These are phyloP conservation scores for Anodontia alba DNA, from an alignment of 2,888 invertebrate genomes.

Conservation along the genomic window DNA sequence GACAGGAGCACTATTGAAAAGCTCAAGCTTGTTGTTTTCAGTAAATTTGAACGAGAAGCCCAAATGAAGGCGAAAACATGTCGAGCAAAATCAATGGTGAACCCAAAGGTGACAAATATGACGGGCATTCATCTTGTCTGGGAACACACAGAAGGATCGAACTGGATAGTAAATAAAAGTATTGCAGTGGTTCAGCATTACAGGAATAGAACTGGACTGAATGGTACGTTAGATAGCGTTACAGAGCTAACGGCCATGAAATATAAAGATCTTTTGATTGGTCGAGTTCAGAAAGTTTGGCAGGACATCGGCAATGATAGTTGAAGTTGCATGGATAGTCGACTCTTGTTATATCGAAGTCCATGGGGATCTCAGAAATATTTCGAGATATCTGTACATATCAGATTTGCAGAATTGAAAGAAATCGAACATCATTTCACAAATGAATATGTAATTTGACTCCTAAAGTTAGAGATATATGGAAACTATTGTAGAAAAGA, in stretches of 20 bases:
- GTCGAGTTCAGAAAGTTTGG: not conserved
- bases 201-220: not conserved
- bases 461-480: too few relatives aligned
- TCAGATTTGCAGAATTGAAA: too few relatives aligned
- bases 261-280: not conserved
- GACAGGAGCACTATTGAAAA: not conserved
- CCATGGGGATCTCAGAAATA: too few relatives aligned
- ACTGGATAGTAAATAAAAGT: not conserved
- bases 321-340: too few relatives aligned
- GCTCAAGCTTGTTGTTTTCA: not conserved
- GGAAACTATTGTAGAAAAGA: too few relatives aligned
- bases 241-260: not conserved
- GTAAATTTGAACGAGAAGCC: not conserved
- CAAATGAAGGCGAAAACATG: not conserved
- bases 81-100: not conserved
- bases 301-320: too few relatives aligned
- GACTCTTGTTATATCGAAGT: too few relatives aligned
- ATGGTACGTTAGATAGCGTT: not conserved
- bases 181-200: conserved; percentile 2
- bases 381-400: too few relatives aligned
- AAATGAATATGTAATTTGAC: too few relatives aligned
- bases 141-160: not conserved
- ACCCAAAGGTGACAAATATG: not conserved
- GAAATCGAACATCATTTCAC: too few relatives aligned
- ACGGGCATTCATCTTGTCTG: not conserved